Conservation (phyloP, 2,888 invertebrate species). For the Digitonthophagus gazella region DNA sequence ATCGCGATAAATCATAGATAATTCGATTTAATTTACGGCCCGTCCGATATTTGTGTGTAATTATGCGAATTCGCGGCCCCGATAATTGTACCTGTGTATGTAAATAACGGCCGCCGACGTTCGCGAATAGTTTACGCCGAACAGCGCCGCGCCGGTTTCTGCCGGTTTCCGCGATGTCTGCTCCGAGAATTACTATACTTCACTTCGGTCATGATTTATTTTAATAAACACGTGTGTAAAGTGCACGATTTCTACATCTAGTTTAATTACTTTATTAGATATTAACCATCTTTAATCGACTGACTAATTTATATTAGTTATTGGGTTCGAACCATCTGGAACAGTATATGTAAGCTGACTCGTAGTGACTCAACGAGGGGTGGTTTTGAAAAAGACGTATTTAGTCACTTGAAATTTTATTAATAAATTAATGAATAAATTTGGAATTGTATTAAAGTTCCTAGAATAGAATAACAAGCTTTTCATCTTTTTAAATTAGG, state of each 20-base stretch:
- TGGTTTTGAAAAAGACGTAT: too few species aligned
- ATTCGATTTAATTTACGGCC: slow-evolving; percentile 28
- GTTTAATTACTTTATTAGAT: background rate
- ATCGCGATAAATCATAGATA: slow-evolving; percentile 30
- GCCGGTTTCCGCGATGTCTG: slow-evolving; percentile 1
- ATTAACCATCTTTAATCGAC: too few species aligned
- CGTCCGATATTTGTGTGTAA: slow-evolving; percentile 27
- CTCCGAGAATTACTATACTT: slow-evolving; percentile 27
- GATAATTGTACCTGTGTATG: slow-evolving; percentile 38
- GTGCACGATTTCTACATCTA: slow-evolving; percentile 13
- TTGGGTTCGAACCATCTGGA: too few species aligned
- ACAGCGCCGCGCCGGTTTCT: too few species aligned
- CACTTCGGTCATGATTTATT: slow-evolving; percentile 18
- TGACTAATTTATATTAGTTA: too few species aligned
- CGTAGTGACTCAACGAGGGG: too few species aligned
- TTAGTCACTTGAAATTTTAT: too few species aligned
- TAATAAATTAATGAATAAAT: too few species aligned
- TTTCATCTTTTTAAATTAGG: too few species aligned
- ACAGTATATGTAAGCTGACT: too few species aligned
- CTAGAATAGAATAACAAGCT: too few species aligned
- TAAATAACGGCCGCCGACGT: slow-evolving; percentile 27
- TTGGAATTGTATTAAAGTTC: too few species aligned
- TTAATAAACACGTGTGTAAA: slow-evolving; percentile 26
- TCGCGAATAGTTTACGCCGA: background rate
- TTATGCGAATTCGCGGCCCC: slow-evolving; percentile 31